Evolutionary conservation across 1,140 invertebrate genomes (phyloP).

Genomic region (Mesaphorura yosii): DNA sequence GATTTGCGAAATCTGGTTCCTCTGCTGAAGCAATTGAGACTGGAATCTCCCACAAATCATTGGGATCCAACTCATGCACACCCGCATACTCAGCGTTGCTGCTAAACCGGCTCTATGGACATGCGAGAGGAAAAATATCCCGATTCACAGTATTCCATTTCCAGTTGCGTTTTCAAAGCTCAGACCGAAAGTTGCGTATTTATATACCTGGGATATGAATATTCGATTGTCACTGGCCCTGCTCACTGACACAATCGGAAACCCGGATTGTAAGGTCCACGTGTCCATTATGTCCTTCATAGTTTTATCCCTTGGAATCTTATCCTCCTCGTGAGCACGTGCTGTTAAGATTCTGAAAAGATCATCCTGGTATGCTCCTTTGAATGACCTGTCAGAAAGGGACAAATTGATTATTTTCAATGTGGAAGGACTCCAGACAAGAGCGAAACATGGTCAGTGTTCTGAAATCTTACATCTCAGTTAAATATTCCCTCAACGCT

Average conservation of each 20-base stretch:
- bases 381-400: constrained; percentile 45
- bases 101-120: constrained; percentile 11
- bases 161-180: not conserved
- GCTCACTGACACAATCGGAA: constrained; percentile 63
- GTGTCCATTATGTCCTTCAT: constrained; percentile 74
- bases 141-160: not conserved
- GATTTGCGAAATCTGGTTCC: constrained; percentile 11
- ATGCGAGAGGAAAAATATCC: not conserved
- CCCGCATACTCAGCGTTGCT: not conserved
- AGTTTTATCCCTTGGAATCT: constrained; percentile 48
- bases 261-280: constrained; percentile 79
- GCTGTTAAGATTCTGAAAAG: constrained; percentile 67
- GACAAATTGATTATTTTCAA: not conserved
- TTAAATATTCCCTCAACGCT: constrained; percentile 35
- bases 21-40: constrained; percentile 15
- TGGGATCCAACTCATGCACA: constrained; percentile 4
- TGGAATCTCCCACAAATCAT: constrained; percentile 23
- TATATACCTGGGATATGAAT: constrained; percentile 40
- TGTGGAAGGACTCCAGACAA: not conserved
- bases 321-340: constrained; percentile 49
- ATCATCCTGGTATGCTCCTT: constrained; percentile 68
- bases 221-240: constrained; percentile 33
- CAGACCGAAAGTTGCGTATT: not conserved
- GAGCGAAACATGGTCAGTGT: not conserved
- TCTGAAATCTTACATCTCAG: constrained; percentile 11